Evolutionary conservation across 2,888 invertebrate genomes (phyloP), one percentile per base, ranked within the genome.

Genomic region (Stenolophus ochropezus): DNA sequence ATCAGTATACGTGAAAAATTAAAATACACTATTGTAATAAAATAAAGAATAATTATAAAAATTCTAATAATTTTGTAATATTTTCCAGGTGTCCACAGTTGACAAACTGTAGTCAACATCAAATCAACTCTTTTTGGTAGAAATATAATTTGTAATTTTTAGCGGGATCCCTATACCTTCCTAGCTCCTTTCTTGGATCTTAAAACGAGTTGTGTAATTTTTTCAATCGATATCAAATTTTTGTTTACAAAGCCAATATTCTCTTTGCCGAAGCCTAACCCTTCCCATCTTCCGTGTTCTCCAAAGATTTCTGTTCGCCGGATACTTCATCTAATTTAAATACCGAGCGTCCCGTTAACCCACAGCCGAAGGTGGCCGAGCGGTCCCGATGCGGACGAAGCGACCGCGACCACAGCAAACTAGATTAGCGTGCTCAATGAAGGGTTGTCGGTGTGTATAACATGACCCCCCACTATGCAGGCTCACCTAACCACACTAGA

Each of bases 371-470:
- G 16, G 1, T 27, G 5, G 16, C 33, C 33, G 33, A 33, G 1
- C 33, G 27, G 18, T 11, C 20, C 65, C 33, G 33, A 69, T 8
- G 33, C 27, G 14, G n/a, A 5, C 65, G 65, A 65, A 65, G 65
- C 33, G 65, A 16, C 33, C 65, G 16, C 65, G 33, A 33, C 65
- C 65, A 33, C 65, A 69, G 33, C 33, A 69, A 69, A 69, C 65
- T 69, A 69, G 65, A 69, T 69, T 69, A 69, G 33, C 42, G 27
- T 33, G 23, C 58, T 8, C 58, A 23, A 58, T 58, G 33, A 69
- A 69, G 65, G 65, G 65, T 69, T 69, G 65, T 69, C 33, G 65
- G 65, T 69, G 65, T 69, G 65, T 69, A 69, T 69, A 69, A 69
- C 65, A 69, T 14, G 27, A 18, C 65, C 65, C 33, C 65, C 65